Percentiles rank a stretch among this genome's conserved stretches.
phyloP scores from a whole-genome alignment of 2,797 vertebrate genomes.

The Lycodopsis pacificus region DNA sequence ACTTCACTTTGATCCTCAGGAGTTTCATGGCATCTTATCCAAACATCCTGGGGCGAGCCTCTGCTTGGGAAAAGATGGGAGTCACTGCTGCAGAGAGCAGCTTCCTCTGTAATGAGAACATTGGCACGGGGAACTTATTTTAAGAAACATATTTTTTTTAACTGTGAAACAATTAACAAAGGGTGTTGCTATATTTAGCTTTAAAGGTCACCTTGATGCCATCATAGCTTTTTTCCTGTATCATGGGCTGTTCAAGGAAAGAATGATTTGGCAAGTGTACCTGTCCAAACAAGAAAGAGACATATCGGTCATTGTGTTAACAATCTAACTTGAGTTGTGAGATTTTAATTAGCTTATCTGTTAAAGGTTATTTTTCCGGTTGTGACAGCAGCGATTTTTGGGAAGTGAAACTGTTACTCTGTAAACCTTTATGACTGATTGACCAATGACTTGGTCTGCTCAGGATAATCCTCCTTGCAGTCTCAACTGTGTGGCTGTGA shows the following conservation, averaged over 20 bases:
- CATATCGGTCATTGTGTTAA: slow-evolving; percentile 36
- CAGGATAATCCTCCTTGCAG: slow-evolving; percentile 57
- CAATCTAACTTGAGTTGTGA: slow-evolving; percentile 1
- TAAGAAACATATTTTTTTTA: slow-evolving; percentile 58
- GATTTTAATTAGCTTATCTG: slow-evolving; percentile 31
- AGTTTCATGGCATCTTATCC: slow-evolving; percentile 61
- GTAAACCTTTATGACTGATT: slow-evolving; percentile 52
- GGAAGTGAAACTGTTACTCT: slow-evolving; percentile 57
- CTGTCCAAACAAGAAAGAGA: slow-evolving; percentile 15
- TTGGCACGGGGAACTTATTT: slow-evolving; percentile 58
- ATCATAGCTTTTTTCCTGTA: slow-evolving; percentile 1
- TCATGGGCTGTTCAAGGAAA: not conserved
- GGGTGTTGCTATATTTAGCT: slow-evolving; percentile 68
- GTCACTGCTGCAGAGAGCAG: slow-evolving; percentile 19
- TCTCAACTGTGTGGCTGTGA: slow-evolving; percentile 71
- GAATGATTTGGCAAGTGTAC: slow-evolving; percentile 3
- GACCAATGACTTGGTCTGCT: slow-evolving; percentile 54
- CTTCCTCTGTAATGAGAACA: slow-evolving; percentile 61
- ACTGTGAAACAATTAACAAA: slow-evolving; percentile 75
- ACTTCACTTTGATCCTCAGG: slow-evolving; percentile 42
- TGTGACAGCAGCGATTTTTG: slow-evolving; percentile 33
- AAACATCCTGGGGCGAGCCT: slow-evolving; percentile 66
- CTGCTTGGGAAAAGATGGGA: slow-evolving; percentile 39
- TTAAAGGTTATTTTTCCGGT: slow-evolving; percentile 8
- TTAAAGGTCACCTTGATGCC: slow-evolving; percentile 65